phyloP scores from a whole-genome alignment of 1,140 invertebrate genomes.

The Adoxophyes honmai region DNA sequence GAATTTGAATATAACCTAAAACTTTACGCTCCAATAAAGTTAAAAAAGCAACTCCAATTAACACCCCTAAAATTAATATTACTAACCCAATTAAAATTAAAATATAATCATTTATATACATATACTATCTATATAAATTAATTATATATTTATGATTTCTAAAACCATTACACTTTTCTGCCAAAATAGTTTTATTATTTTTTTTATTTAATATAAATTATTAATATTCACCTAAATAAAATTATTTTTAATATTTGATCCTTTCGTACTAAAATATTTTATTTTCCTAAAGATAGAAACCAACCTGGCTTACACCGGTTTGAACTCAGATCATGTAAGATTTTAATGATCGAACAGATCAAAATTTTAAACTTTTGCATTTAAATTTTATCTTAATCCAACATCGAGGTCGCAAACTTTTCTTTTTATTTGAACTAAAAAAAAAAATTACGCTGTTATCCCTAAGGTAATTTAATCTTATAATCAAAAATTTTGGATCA shows the following conservation, averaged over 20 bases:
- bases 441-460: constrained; percentile 85
- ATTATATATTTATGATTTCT: constrained; percentile 78
- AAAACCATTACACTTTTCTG: constrained; percentile 82
- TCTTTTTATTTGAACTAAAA: constrained; percentile 80
- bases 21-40: constrained; percentile 83
- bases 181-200: constrained; percentile 74
- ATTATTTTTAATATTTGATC: constrained; percentile 68
- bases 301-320: constrained; percentile 83
- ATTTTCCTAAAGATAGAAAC: constrained; percentile 79
- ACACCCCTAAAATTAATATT: constrained; percentile 75
- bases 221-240: constrained; percentile 46
- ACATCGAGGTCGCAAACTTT: constrained; percentile 88
- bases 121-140: constrained; percentile 70
- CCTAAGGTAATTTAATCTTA: constrained; percentile 82
- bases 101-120: constrained; percentile 64
- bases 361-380: constrained; percentile 77
- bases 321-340: constrained; percentile 87
- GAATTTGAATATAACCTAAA: constrained; percentile 83
- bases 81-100: constrained; percentile 67
- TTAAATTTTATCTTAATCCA: constrained; percentile 84
- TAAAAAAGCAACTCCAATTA: constrained; percentile 82
- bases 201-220: constrained; percentile 39
- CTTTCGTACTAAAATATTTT: constrained; percentile 83
- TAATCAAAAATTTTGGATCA: constrained; percentile 69
- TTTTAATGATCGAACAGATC: constrained; percentile 88